Percentiles rank a stretch among this genome's conserved stretches.
Evolutionary conservation across 64 coral and sea anemone species (phyloP).

Genomic region (Porites australiensis): DNA sequence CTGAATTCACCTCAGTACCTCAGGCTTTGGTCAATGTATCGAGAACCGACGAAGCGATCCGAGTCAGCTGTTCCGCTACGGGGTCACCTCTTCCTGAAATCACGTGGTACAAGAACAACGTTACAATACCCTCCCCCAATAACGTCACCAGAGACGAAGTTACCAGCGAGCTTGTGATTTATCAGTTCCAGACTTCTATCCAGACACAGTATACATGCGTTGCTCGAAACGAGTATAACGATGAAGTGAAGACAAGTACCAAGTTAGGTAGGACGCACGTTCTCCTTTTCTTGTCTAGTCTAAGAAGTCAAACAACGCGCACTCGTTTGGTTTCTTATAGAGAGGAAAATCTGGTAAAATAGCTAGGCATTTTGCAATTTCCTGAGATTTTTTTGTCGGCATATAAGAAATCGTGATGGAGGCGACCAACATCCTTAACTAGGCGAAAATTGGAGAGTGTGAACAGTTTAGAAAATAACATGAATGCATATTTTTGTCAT

Average conservation of each 20-base stretch:
- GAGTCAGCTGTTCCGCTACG: conserved; percentile 3
- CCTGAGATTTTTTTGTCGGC: too few species aligned
- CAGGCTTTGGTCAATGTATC: not conserved
- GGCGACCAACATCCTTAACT: too few species aligned
- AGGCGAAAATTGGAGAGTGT: too few species aligned
- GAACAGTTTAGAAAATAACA: too few species aligned
- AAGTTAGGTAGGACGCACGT: not conserved
- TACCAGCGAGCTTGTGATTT: conserved; percentile 14
- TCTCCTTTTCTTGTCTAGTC: too few species aligned
- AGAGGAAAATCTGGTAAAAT: too few species aligned
- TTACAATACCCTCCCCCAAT: not conserved
- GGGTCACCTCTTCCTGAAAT: conserved; percentile 1
- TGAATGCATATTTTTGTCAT: too few species aligned
- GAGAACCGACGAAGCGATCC: not conserved
- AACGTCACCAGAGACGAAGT: not conserved
- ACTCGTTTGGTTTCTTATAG: too few species aligned
- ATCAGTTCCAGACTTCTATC: not conserved
- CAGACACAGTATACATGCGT: not conserved
- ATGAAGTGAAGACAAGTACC: not conserved
- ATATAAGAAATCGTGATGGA: too few species aligned
- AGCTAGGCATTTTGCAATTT: too few species aligned
- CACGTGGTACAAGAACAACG: conserved; percentile 34
- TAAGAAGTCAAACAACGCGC: too few species aligned
- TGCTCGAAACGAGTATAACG: conserved; percentile 7
- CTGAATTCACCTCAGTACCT: not conserved